Base-by-base conservation (phyloP, 2,888 invertebrate genomes). In the Brenthis daphne region DNA sequence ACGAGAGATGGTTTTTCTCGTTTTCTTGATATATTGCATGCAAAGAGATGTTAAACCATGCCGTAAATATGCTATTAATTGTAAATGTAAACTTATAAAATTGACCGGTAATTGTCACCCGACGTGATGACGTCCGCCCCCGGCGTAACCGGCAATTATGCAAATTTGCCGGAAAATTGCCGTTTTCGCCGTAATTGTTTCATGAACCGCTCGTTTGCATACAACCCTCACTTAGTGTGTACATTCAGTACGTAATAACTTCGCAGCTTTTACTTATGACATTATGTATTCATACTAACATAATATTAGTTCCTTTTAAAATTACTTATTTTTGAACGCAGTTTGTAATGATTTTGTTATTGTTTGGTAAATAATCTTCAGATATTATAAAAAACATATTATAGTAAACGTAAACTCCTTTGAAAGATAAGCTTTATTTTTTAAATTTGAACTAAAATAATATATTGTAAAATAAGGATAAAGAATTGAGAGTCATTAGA, bases 131-230 rank as follows among this genome's bases (percentile, higher is more conserved):
- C 73, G 69, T 58, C 76, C 76, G 82, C 85, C 82, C 77, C 78
- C 76, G 82, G 86, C 85, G 80, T 85, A 84, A 82, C 81, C 84
- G 81, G 76, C 80, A 85, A 89, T 89, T 89, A 90, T 90, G 90
- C 85, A 89, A 89, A 90, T 89, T 84, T 77, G 77, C 78, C 81
- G 85, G 82, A 78, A 87, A 89, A 88, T 89, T 87, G 80, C 83
- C 79, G 81, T 77, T 76, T 75, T 76, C 69, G 57, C 65, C 67
- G 65, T 76, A 75, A 76, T 75, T 75, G 75, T 73, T 72, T 57
- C 70, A 57, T 61, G 57, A 57, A 64, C 61, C 69, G 64, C 70
- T 65, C 67, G 67, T 57, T 64, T 58, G 54, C 50, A 63, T 65
- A 68, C 68, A 67, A 72, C 70, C 67, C 57, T 67, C 67, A 69